These are phyloP conservation scores for Chloroclystis v-ata DNA, from an alignment of 2,888 invertebrate genomes.

Conservation along the genomic window DNA sequence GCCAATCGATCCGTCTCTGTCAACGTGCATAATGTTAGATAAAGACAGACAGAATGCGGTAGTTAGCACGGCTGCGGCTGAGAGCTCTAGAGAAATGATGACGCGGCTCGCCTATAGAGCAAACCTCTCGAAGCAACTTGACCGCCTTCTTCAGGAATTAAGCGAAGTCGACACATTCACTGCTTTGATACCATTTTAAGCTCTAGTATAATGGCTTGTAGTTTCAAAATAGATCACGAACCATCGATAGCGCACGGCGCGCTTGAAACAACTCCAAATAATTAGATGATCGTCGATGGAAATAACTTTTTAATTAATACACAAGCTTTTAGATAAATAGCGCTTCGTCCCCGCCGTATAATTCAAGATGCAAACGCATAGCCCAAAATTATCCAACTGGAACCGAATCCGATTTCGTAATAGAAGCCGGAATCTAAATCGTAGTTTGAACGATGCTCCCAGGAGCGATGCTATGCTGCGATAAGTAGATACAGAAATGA, in stretches of 20 bases:
- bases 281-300: constrained; percentile 29
- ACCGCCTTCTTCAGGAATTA: constrained; percentile 63
- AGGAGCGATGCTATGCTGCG: constrained; percentile 29
- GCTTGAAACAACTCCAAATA: constrained; percentile 29
- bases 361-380: constrained; percentile 14
- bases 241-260: constrained; percentile 18
- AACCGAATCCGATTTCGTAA: constrained; percentile 38
- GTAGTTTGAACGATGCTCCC: constrained; percentile 43
- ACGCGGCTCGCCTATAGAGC: constrained; percentile 46
- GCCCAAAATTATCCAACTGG: constrained; percentile 17
- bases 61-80: constrained; percentile 46
- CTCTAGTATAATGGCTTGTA: constrained; percentile 25
- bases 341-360: constrained; percentile 14
- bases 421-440: constrained; percentile 43
- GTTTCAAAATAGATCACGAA: constrained; percentile 26
- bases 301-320: constrained; percentile 31
- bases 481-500: constrained; percentile 37
- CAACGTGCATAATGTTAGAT: constrained; percentile 49
- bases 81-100: constrained; percentile 61
- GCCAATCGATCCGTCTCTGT: constrained; percentile 53
- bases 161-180: constrained; percentile 54
- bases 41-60: constrained; percentile 52
- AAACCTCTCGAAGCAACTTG: constrained; percentile 62
- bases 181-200: constrained; percentile 23
- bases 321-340: constrained; percentile 22